These are phyloP conservation scores for Plectropomus leopardus DNA, from an alignment of 2,113 vertebrate genomes.

Conservation along the genomic window DNA sequence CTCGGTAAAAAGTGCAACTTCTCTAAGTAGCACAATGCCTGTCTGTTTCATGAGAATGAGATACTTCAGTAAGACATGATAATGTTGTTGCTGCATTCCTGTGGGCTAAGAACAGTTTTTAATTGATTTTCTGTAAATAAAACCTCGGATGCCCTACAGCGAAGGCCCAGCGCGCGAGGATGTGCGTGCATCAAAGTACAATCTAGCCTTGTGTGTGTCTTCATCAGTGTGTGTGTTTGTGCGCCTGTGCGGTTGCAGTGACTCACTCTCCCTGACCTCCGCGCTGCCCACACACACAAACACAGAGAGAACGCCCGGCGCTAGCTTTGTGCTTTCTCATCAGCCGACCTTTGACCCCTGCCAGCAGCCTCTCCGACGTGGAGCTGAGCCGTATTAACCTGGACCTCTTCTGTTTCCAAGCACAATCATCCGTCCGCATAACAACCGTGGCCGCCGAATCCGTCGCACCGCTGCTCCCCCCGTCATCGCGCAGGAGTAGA, in stretches of 20 bases:
- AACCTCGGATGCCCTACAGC: slow-evolving; percentile 38
- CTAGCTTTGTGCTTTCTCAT: slow-evolving; percentile 73
- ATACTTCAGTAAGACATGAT: slow-evolving; percentile 8
- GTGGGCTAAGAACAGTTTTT: slow-evolving; percentile 47
- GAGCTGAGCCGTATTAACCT: slow-evolving; percentile 73
- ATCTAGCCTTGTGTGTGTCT: slow-evolving; percentile 17
- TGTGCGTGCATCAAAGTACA: slow-evolving; percentile 41
- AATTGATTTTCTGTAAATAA: slow-evolving; percentile 71
- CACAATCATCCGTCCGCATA: slow-evolving; percentile 46
- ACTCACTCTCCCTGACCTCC: slow-evolving; percentile 77
- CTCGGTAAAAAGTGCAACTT: slow-evolving; percentile 20
- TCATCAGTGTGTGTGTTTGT: neutral
- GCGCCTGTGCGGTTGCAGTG: slow-evolving; percentile 47
- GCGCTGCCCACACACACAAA: slow-evolving; percentile 71
- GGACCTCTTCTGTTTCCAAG: slow-evolving; percentile 54
- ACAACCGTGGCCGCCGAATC: slow-evolving; percentile 48
- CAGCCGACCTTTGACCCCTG: slow-evolving; percentile 62
- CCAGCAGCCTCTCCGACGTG: slow-evolving; percentile 59
- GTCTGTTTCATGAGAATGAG: slow-evolving; percentile 29
- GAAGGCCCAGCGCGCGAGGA: neutral
- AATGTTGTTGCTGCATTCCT: slow-evolving; percentile 26
- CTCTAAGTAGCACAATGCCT: slow-evolving; percentile 6
- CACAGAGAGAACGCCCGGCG: slow-evolving; percentile 29
- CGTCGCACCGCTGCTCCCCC: slow-evolving; percentile 19
- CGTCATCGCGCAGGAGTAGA: slow-evolving; percentile 12